Conservation (phyloP, 23 tunicate genomes). For the Aplidium turbinatum region DNA sequence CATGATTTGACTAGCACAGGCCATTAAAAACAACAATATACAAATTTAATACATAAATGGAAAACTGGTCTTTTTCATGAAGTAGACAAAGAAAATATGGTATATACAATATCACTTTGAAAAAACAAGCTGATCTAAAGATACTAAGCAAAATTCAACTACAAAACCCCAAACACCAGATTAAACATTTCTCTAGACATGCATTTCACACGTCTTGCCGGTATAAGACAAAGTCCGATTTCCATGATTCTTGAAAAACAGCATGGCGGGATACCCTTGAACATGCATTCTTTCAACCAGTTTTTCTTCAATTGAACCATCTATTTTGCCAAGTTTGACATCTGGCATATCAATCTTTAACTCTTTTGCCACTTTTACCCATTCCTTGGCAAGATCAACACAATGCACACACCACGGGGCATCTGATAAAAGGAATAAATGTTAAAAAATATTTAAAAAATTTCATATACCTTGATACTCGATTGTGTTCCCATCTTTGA, state of each 20-base stretch:
- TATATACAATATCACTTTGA: too few relatives aligned
- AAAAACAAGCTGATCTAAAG: too few relatives aligned
- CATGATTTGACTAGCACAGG: too few relatives aligned
- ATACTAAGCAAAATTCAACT: too few relatives aligned
- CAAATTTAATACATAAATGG: too few relatives aligned
- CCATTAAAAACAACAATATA: too few relatives aligned
- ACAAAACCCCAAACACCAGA: too few relatives aligned
- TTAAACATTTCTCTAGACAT: constrained; percentile 21
- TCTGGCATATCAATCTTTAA: constrained; percentile 40
- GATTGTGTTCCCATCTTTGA: constrained; percentile 66
- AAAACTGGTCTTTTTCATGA: too few relatives aligned
- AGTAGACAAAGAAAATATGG: too few relatives aligned
- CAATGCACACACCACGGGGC: constrained; percentile 96
- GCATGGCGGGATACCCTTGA: constrained; percentile 77
- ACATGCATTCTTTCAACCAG: constrained; percentile 54
- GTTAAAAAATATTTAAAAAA: not conserved
- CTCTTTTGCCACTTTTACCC: constrained; percentile 51
- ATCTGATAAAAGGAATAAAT: constrained; percentile 33
- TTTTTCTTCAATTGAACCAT: constrained; percentile 48
- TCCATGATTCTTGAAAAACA: constrained; percentile 50
- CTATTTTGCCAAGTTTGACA: constrained; percentile 67
- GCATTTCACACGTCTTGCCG: constrained; percentile 75
- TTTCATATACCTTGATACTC: constrained; percentile 76
- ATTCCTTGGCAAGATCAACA: constrained; percentile 58
- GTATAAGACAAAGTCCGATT: constrained; percentile 32